These are phyloP conservation scores for Mirounga angustirostris DNA, from an alignment of 2,113 vertebrate species.

Conservation along the genomic window DNA sequence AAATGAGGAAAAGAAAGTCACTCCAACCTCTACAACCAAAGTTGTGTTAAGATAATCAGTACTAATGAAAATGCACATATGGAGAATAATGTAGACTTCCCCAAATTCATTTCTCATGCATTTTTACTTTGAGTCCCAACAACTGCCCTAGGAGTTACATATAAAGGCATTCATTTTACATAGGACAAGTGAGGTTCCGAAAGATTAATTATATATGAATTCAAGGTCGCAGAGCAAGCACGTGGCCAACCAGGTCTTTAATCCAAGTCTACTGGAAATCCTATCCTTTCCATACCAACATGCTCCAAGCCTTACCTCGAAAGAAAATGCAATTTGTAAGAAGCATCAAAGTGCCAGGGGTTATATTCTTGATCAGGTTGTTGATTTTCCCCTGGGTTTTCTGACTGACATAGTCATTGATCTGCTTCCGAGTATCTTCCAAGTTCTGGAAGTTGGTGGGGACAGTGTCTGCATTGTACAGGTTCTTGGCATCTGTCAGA, in stretches of 20 bases:
- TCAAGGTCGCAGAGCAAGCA: neutral
- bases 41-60: neutral
- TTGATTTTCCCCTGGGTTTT: conserved; percentile 91
- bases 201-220: neutral
- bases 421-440: conserved; percentile 77
- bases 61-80: fast-evolving
- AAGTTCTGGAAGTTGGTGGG: conserved; percentile 87
- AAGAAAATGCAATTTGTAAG: conserved; percentile 92
- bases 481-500: conserved; percentile 77
- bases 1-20: neutral
- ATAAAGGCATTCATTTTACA: neutral
- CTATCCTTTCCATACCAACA: neutral
- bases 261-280: neutral
- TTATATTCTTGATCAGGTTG: conserved; percentile 86
- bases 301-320: conserved; percentile 86
- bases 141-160: neutral
- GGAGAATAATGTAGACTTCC: neutral
- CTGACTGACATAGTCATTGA: conserved; percentile 89
- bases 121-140: neutral
- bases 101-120: neutral
- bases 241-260: neutral
- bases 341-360: conserved; percentile 83
- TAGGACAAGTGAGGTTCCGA: neutral
- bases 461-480: conserved; percentile 87
- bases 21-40: neutral